A percentile compares a stretch with the other conserved stretches of the same genome.
These are phyloP conservation scores for Chionis minor DNA, from an alignment of 2,113 vertebrate species.

Conservation along the genomic window DNA sequence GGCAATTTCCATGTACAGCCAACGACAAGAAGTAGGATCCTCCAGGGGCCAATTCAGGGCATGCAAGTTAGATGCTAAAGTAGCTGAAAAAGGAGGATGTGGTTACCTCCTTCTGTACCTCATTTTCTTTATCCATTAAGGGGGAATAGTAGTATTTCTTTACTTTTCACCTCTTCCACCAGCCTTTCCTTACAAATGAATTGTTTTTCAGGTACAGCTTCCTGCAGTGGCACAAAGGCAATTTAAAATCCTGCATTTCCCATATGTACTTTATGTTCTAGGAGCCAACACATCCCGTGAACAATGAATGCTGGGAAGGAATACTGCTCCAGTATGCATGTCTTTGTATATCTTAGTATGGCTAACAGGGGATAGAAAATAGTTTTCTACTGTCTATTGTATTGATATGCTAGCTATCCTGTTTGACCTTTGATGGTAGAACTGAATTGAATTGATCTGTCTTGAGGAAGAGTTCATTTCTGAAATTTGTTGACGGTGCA, in stretches of 20 bases:
- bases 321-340: neutral
- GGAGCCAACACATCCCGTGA: neutral
- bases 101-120: neutral
- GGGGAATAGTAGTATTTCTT: neutral
- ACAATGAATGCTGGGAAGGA: neutral
- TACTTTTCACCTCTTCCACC: neutral
- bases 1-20: neutral
- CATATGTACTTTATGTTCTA: neutral
- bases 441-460: neutral
- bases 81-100: conserved; percentile 28
- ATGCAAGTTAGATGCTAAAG: conserved; percentile 14
- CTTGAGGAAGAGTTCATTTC: neutral
- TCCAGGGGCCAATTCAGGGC: conserved; percentile 18
- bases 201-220: neutral
- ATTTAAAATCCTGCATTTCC: neutral
- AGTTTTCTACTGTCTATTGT: neutral
- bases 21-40: conserved; percentile 17
- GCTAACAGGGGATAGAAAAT: neutral
- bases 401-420: neutral
- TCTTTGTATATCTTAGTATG: neutral
- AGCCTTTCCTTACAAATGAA: neutral
- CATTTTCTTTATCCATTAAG: conserved; percentile 11
- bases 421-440: neutral
- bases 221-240: neutral
- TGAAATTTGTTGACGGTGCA: neutral